phyloP scores from a whole-genome alignment of 2,888 invertebrate genomes.

The Phrixothrix hirtus region DNA sequence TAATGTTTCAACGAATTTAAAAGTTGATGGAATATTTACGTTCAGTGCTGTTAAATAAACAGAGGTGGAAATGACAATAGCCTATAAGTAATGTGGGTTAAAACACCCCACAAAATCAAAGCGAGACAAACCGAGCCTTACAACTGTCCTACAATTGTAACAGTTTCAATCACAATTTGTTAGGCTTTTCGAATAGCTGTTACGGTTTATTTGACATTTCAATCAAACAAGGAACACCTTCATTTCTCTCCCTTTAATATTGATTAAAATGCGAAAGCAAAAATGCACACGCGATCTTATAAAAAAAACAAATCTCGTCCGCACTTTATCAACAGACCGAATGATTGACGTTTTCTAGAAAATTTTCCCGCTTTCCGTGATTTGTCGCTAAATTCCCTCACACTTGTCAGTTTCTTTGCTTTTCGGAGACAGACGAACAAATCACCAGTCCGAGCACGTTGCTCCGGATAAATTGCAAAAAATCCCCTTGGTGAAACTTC shows the following conservation, averaged over 20 bases:
- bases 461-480: slow-evolving; percentile 39
- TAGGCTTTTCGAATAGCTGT: slow-evolving; percentile 31
- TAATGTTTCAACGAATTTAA: too few species aligned
- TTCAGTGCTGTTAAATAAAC: too few species aligned
- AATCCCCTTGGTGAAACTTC: slow-evolving; percentile 32
- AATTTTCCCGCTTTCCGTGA: slow-evolving; percentile 46
- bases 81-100: slow-evolving; percentile 20
- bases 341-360: slow-evolving; percentile 52
- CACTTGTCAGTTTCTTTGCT: slow-evolving; percentile 52
- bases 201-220: slow-evolving; percentile 30
- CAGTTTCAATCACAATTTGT: slow-evolving; percentile 39
- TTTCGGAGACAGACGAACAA: slow-evolving; percentile 37
- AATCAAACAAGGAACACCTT: slow-evolving; percentile 16
- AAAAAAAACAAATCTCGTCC: slow-evolving; percentile 32
- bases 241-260: slow-evolving; percentile 1
- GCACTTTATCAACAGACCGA: slow-evolving; percentile 37
- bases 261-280: slow-evolving; percentile 30
- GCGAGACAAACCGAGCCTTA: slow-evolving; percentile 33
- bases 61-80: slow-evolving; percentile 23
- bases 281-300: slow-evolving; percentile 9
- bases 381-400: slow-evolving; percentile 49
- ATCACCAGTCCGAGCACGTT: slow-evolving; percentile 46
- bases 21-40: too few species aligned
- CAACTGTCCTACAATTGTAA: slow-evolving; percentile 36
- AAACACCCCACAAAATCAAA: slow-evolving; percentile 33